Evolutionary conservation across 2,113 vertebrate species (phyloP).

Genomic region (Dicentrarchus labrax): DNA sequence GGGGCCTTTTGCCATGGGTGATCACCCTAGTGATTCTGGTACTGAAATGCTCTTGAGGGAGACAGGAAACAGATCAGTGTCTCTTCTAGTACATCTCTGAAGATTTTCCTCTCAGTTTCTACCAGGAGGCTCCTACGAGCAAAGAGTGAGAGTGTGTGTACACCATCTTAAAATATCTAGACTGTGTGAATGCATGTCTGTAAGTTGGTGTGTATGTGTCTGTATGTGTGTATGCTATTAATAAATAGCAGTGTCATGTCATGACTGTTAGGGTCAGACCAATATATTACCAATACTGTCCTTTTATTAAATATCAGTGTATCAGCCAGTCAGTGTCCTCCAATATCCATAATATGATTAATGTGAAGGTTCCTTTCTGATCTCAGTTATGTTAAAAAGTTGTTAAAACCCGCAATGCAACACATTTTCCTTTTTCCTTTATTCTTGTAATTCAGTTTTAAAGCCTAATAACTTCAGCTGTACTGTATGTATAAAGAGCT

Average conservation of each 20-base stretch:
- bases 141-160: conserved; percentile 10
- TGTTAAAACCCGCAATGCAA: conserved; percentile 11
- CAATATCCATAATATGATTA: not conserved
- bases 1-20: conserved; percentile 69
- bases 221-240: conserved; percentile 11
- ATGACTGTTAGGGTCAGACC: conserved; percentile 20
- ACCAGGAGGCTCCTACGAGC: conserved; percentile 55
- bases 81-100: conserved; percentile 51
- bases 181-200: conserved; percentile 15
- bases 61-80: conserved; percentile 87
- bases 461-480: not conserved
- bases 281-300: conserved; percentile 29
- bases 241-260: conserved; percentile 9
- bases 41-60: conserved; percentile 89
- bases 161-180: not conserved
- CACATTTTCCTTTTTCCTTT: not conserved
- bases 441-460: conserved; percentile 16
- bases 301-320: not conserved
- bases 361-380: conserved; percentile 6
- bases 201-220: conserved; percentile 3
- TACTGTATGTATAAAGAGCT: conserved; percentile 24
- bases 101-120: conserved; percentile 47
- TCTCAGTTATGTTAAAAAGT: conserved; percentile 48
- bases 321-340: conserved; percentile 5
- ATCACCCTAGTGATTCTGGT: conserved; percentile 91